A percentile compares a stretch with the other conserved stretches of the same genome.
phyloP scores from a whole-genome alignment of 2,888 invertebrate species.

The Latrodectus hesperus region DNA sequence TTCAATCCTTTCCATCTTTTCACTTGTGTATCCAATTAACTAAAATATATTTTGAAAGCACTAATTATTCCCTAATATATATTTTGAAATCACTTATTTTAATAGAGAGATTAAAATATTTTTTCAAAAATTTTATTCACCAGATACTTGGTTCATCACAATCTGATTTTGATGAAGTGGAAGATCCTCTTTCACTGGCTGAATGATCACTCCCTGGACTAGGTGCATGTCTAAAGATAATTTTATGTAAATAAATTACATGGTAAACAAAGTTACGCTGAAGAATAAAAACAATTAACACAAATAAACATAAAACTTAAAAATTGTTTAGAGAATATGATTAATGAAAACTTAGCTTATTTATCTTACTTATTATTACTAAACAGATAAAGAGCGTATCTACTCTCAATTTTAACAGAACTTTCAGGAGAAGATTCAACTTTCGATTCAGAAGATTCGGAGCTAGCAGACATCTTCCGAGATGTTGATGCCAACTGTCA shows the following conservation, averaged over 20 bases:
- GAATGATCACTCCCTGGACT: constrained; percentile 6
- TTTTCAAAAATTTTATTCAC: background rate
- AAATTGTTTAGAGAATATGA: background rate
- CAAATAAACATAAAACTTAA: background rate
- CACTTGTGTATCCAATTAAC: too few relatives aligned
- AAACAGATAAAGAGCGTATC: constrained; percentile 57
- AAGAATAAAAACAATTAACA: background rate
- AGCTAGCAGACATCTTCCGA: constrained; percentile 3
- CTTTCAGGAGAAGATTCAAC: constrained; percentile 17
- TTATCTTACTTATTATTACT: constrained; percentile 57
- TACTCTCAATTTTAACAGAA: constrained; percentile 11
- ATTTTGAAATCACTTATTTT: background rate
- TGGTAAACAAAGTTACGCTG: background rate
- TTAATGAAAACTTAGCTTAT: background rate
- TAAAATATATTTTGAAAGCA: too few relatives aligned
- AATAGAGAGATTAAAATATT: background rate
- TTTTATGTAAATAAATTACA: background rate
- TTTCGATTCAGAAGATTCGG: constrained; percentile 44
- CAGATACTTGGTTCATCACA: constrained; percentile 44
- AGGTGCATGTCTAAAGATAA: constrained; percentile 32
- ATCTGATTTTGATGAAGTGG: constrained; percentile 21
- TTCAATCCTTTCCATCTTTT: too few relatives aligned
- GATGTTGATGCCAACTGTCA: too few relatives aligned
- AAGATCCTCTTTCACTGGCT: background rate
- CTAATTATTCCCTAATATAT: background rate